Percentiles rank a stretch among this genome's conserved stretches.
phyloP scores from a whole-genome alignment of 2,113 vertebrate genomes.

The Solea senegalensis region DNA sequence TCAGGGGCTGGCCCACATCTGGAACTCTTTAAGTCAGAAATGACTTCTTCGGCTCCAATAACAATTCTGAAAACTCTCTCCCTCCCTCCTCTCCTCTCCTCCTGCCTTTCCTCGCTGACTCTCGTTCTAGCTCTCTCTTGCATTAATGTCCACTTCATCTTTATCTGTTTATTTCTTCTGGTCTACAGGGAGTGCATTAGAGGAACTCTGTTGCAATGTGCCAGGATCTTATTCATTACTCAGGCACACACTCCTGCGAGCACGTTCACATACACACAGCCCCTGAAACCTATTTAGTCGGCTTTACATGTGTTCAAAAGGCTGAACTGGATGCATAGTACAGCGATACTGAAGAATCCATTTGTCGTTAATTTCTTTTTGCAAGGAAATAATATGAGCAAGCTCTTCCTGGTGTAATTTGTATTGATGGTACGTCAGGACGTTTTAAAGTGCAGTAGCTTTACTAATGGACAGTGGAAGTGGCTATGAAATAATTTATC shows the following conservation, averaged over 20 bases:
- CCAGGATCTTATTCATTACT: conserved; percentile 77
- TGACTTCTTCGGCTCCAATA: conserved; percentile 83
- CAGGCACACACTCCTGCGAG: conserved; percentile 37
- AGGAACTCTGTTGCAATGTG: conserved; percentile 61
- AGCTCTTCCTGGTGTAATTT: conserved; percentile 55
- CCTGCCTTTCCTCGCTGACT: conserved; percentile 50
- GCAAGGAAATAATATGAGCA: conserved; percentile 41
- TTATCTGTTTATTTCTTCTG: conserved; percentile 75
- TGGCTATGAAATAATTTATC: conserved; percentile 55
- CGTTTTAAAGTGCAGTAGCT: conserved; percentile 51
- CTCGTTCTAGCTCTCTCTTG: conserved; percentile 38
- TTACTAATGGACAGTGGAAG: conserved; percentile 64
- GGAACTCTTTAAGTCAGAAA: conserved; percentile 83
- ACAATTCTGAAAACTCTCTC: conserved; percentile 70
- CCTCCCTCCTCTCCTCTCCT: conserved; percentile 38
- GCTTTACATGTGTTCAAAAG: conserved; percentile 53
- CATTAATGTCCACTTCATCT: conserved; percentile 57
- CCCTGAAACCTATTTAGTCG: conserved; percentile 53
- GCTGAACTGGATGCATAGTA: conserved; percentile 36
- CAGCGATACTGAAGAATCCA: conserved; percentile 40
- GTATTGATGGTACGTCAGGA: conserved; percentile 37
- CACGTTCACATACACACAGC: conserved; percentile 20
- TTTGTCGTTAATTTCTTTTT: conserved; percentile 63
- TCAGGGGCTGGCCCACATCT: conserved; percentile 78
- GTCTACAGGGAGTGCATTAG: conserved; percentile 70